Evolutionary conservation across 2,888 invertebrate species (phyloP), one percentile per base, ranked within the genome.

Genomic region (Seira ritae): DNA sequence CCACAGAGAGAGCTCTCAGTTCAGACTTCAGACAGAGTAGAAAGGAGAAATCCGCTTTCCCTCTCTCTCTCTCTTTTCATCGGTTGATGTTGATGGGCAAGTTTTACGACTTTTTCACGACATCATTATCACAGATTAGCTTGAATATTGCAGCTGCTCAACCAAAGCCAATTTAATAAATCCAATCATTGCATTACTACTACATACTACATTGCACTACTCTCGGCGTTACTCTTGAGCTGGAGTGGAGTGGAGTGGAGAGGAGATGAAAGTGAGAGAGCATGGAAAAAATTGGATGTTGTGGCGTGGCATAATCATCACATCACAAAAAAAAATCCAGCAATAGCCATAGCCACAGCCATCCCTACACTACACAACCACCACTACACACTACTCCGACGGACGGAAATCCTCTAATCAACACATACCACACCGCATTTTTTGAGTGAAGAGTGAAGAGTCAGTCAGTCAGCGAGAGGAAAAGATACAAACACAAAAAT

Each of bases 51-150:
- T 12, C 19, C 19, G 19, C 46, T 71, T 71, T 46, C 24, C n/a
- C 8, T 60, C 23, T 50, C 15, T 50, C 15, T 3, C 50, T n/a
- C 17, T 22, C 72, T 15, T 10, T 12, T 70, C 65, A 37, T 70
- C 4, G 70, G 70, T 31, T 20, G 79, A 80, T 76, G 70, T 31
- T 20, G 79, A 80, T 76, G 71, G 81, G 50, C 68, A 77, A 76
- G 73, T 87, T 86, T 88, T 87, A 88, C 85, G 86, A 79, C 85
- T 85, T 85, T 88, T 88, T 88, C 85, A 88, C 86, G 88, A 85
- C 87, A 86, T 83, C 85, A 86, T 87, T 87, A 88, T 84, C 84
- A 86, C 67, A 87, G 85, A 86, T 86, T 85, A 86, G 82, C 86
- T 84, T 84, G 80, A 83, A 86, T 86, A 84, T 86, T 84, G 84